Percentiles rank a stretch among this genome's conserved stretches.
Conservation (phyloP, 2,888 invertebrate species). For the Aethes cnicana region DNA sequence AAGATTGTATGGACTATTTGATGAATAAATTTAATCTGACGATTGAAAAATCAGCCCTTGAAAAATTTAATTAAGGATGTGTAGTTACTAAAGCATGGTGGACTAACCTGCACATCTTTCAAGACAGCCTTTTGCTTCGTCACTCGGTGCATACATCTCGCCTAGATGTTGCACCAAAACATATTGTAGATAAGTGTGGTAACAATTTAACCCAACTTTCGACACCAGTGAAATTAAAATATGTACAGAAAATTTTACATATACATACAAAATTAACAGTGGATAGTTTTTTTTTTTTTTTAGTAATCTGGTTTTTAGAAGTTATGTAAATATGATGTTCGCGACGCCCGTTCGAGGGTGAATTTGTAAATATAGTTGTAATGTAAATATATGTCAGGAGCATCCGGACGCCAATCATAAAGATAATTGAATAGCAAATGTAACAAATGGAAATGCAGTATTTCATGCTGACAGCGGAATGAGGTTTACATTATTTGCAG, state of each 20-base stretch:
- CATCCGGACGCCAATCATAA: slow-evolving; percentile 11
- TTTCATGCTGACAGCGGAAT: slow-evolving; percentile 4
- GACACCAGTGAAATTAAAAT: slow-evolving; percentile 32
- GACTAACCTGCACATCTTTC: not conserved
- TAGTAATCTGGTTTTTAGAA: slow-evolving; percentile 35
- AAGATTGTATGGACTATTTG: too few relatives aligned
- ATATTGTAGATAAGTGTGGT: slow-evolving; percentile 46
- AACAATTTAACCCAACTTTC: slow-evolving; percentile 30
- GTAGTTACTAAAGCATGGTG: too few relatives aligned
- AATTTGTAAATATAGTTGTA: slow-evolving; percentile 30
- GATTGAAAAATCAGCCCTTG: too few relatives aligned
- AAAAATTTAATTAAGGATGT: too few relatives aligned
- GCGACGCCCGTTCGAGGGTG: slow-evolving; percentile 20
- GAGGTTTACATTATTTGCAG: slow-evolving; percentile 29
- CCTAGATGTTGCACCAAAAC: slow-evolving; percentile 16
- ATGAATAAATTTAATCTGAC: too few relatives aligned
- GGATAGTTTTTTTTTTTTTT: slow-evolving; percentile 41
- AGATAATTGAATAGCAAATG: slow-evolving; percentile 17
- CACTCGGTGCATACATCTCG: not conserved
- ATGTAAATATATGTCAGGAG: slow-evolving; percentile 35
- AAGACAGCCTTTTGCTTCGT: slow-evolving; percentile 9
- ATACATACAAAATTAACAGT: slow-evolving; percentile 39
- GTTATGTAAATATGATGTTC: slow-evolving; percentile 53
- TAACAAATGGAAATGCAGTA: slow-evolving; percentile 22
- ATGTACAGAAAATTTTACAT: slow-evolving; percentile 57